A percentile compares a stretch with the other conserved stretches of the same genome.
Evolutionary conservation across 1,140 invertebrate species (phyloP).

Genomic region (Daktulosphaira vitifoliae): DNA sequence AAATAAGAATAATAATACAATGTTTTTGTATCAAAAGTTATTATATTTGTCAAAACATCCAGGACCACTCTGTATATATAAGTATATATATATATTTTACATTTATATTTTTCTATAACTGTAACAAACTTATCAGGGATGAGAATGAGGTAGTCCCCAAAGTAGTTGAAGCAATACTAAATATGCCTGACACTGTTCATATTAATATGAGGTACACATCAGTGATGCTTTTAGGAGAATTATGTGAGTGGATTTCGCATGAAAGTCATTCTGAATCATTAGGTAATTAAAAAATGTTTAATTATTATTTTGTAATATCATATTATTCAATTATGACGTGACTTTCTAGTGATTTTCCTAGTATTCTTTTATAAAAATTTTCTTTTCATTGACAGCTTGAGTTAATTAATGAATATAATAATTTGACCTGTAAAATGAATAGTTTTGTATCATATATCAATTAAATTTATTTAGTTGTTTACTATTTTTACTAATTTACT

Average conservation of each 20-base stretch:
- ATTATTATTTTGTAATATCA: background rate
- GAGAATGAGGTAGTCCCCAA: conserved; percentile 87
- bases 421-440: too few relatives aligned
- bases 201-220: conserved; percentile 82
- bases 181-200: conserved; percentile 73
- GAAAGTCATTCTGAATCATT: conserved; percentile 73
- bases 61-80: background rate
- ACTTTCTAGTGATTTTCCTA: too few relatives aligned
- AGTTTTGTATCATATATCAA: too few relatives aligned
- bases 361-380: too few relatives aligned
- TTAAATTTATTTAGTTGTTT: too few relatives aligned
- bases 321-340: too few relatives aligned
- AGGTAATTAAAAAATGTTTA: too few relatives aligned
- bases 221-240: conserved; percentile 78
- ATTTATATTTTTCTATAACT: background rate
- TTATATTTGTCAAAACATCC: too few relatives aligned
- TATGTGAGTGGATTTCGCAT: conserved; percentile 79
- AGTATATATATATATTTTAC: too few relatives aligned
- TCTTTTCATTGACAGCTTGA: too few relatives aligned
- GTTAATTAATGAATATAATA: too few relatives aligned
- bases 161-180: conserved; percentile 82
- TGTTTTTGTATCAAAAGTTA: background rate
- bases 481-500: background rate
- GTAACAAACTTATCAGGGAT: conserved; percentile 53
- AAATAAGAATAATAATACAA: too few relatives aligned